Evolutionary conservation across 2,888 invertebrate genomes (phyloP), one percentile per base, ranked within the genome.

Genomic region (Brachyptera risi): DNA sequence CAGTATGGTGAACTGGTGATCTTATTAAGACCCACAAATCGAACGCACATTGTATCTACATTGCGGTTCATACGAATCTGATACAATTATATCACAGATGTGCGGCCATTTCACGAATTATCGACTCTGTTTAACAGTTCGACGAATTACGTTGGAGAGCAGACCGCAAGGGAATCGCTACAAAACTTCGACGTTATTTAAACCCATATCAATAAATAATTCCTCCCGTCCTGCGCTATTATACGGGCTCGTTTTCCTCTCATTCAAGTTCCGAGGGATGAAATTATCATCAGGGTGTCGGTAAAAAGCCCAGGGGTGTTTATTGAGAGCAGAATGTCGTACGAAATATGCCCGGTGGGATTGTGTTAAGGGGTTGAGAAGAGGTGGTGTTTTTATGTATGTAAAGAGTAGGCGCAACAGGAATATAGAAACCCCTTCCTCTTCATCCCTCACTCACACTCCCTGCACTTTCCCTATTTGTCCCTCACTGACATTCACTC

Each of bases 231-330:
- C 4, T 5, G 11, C 17, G 31, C n/a, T 15, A 27, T 31, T 31
- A 31, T 17, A 26, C 50, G 42, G 42, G 42, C 4, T 7, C 17
- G 21, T 42, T 21, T 17, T 42, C n/a, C n/a, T 17, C 42, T 19
- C 17, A 26, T 51, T n/a, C 13, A 51, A 17, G 31, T 31, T 51
- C 17, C 31, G 17, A 31, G 13, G 50, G 27, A 51, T 51, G 50
- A 51, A 51, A 51, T 51, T 51, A 51, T 51, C n/a, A 51, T 31
- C 17, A 27, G 50, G 50, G 50, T 51, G 50, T 51, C 15, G 17
- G 13, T 7, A 2, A 17, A 26, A 26, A 13, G 50, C 50, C 17
- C 17, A 2, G 27, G 50, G 27, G 50, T 23, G 50, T 31, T 24
- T 51, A 26, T 26, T 27, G 50, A n/a, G 31, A 27, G 31, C 27